Conservation (phyloP, 30 jellyfish, hydroid and myxozoan species). For the Clytia hemisphaerica region DNA sequence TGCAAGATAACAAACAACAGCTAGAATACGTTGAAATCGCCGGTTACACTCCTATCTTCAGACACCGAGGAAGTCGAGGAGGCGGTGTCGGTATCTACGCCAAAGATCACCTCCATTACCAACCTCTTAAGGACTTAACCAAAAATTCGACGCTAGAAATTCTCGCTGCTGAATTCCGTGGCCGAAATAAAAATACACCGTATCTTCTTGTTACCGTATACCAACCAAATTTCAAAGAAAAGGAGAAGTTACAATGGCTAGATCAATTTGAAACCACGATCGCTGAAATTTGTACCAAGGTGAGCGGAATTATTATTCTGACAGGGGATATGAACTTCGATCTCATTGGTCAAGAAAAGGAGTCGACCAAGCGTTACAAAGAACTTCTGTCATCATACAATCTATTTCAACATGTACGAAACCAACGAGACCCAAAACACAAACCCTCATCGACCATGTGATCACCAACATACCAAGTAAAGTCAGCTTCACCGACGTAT, state of each 20-base stretch:
- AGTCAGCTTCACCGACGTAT: conserved; percentile 16
- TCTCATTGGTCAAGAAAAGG: conserved; percentile 5
- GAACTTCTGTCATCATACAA: conserved; percentile 29
- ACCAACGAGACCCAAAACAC: conserved; percentile 47
- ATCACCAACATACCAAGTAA: conserved; percentile 25
- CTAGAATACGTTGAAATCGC: too few species aligned
- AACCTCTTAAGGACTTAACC: too few species aligned
- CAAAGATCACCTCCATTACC: too few species aligned
- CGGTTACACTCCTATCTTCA: too few species aligned
- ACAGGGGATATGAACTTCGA: conserved; percentile 60
- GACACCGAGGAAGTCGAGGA: too few species aligned
- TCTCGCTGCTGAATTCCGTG: too few species aligned
- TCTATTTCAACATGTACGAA: conserved; percentile 43
- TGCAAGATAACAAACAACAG: too few species aligned
- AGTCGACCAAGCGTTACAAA: conserved; percentile 21
- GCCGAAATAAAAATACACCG: conserved; percentile 55
- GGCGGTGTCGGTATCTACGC: too few species aligned
- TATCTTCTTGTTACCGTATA: conserved; percentile 45
- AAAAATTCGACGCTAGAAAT: too few species aligned
- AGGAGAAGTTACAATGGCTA: background rate
- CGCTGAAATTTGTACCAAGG: background rate
- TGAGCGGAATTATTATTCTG: conserved; percentile 5
- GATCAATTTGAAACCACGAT: background rate
- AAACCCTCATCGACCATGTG: conserved; percentile 54
- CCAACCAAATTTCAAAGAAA: conserved; percentile 22